Conservation (phyloP, 2,797 vertebrate species). For the Clamator glandarius region DNA sequence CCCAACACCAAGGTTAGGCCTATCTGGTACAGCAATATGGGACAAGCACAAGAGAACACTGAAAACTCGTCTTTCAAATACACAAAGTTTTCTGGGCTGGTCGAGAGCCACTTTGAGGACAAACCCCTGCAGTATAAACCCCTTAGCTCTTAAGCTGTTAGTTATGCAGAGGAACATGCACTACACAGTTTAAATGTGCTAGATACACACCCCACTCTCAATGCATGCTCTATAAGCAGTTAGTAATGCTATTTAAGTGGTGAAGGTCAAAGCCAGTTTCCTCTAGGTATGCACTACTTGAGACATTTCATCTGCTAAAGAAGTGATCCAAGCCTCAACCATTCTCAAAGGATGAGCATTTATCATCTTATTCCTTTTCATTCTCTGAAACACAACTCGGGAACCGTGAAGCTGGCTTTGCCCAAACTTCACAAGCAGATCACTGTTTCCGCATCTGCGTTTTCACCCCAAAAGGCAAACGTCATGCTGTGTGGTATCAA, state of each 20-base stretch:
- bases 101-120: neutral
- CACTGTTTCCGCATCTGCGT: neutral
- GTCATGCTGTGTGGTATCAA: neutral
- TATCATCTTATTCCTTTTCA: no score
- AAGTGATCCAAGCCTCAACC: neutral
- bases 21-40: fast-evolving
- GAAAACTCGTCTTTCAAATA: neutral
- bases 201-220: neutral
- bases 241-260: neutral
- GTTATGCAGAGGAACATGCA: conserved; percentile 47
- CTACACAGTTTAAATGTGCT: fast-evolving
- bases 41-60: neutral
- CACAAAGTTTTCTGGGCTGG: neutral
- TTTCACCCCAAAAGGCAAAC: neutral
- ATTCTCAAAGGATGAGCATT: neutral
- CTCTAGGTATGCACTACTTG: neutral
- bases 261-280: conserved; percentile 1
- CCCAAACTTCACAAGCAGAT: neutral
- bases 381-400: neutral
- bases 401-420: neutral
- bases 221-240: conserved; percentile 30
- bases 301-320: neutral
- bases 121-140: neutral
- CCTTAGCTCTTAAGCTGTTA: conserved; percentile 11
- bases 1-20: neutral